Evolutionary conservation across 2,888 invertebrate species (phyloP), one percentile per base, ranked within the genome.

Genomic region (Rotaria sp.): DNA sequence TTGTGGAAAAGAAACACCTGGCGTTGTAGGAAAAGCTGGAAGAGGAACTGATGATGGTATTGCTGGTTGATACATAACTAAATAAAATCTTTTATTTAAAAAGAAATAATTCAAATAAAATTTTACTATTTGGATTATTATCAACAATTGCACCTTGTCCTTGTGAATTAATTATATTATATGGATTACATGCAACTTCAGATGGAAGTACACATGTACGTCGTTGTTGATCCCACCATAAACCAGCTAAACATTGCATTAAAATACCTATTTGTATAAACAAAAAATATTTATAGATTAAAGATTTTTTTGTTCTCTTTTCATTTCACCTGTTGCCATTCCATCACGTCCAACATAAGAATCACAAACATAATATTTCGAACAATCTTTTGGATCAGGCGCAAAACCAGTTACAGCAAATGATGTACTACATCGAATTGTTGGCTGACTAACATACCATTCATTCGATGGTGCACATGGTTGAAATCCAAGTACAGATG

Each of bases 211-310:
- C 87, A 74, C 87, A 87, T 59, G 84, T 85, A 55, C 85, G 50
- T 35, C 57, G 80, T 30, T 85, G 59, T 74, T 87, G 87, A 85
- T 87, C 87, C 87, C 87, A 87, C 85, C 85, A 87, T 35, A 87
- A 48, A 50, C 87, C 87, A 38, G 84, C 85, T 30, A 87, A 41
- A 45, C 87, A 87, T 84, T 85, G 85, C 75, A 48, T 74, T 26
- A 87, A 38, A 24, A 50, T 75, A 26, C 75, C 75, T 75, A 75
- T 41, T 13, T 4, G 10, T 2, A 75, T 24, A 38, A 38, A 13
- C 2, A 21, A 21, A 75, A 41, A 41, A 5, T 38, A 38, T 38
- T 74, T n/a, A 0, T 15, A 2, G 4, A 30, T 8, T 30, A 15
- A 59, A 59, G 3, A 30, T n/a, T n/a, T n/a, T 30, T n/a, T 59